Conservation (phyloP, 2,113 vertebrate genomes). For the Empidonax alnorum region DNA sequence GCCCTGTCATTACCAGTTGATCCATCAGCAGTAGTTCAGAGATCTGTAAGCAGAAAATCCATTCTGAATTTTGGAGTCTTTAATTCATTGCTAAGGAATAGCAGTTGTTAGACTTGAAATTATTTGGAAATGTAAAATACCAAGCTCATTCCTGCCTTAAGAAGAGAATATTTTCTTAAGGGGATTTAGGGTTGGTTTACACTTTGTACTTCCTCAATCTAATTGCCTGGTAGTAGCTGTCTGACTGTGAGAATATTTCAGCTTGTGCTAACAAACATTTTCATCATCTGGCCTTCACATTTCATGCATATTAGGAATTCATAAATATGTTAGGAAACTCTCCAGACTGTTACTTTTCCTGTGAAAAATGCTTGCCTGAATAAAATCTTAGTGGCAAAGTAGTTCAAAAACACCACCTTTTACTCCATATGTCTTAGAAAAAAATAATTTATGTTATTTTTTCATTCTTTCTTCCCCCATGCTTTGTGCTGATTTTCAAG, state of each 20-base stretch:
- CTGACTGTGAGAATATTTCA: background rate
- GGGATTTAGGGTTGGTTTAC: background rate
- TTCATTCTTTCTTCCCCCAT: background rate
- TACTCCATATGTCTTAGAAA: background rate
- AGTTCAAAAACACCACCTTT: constrained; percentile 5
- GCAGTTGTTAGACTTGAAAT: background rate
- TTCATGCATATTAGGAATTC: constrained; percentile 20
- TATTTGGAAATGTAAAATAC: background rate
- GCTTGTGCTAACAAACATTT: constrained; percentile 1
- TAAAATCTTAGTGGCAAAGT: constrained; percentile 1
- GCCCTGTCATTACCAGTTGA: background rate
- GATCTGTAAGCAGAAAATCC: background rate
- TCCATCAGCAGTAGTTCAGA: background rate
- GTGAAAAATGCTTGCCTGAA: background rate
- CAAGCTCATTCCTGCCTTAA: background rate
- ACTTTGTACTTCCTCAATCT: background rate
- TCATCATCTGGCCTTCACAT: background rate
- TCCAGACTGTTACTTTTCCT: background rate
- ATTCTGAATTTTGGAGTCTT: background rate
- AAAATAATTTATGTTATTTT: background rate
- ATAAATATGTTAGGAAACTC: background rate
- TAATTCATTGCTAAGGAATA: background rate
- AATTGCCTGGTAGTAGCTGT: background rate
- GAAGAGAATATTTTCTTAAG: background rate
- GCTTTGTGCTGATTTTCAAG: background rate